These are phyloP conservation scores for Nothobranchius kuhntae DNA, from an alignment of 2,113 vertebrate genomes.

Conservation along the genomic window DNA sequence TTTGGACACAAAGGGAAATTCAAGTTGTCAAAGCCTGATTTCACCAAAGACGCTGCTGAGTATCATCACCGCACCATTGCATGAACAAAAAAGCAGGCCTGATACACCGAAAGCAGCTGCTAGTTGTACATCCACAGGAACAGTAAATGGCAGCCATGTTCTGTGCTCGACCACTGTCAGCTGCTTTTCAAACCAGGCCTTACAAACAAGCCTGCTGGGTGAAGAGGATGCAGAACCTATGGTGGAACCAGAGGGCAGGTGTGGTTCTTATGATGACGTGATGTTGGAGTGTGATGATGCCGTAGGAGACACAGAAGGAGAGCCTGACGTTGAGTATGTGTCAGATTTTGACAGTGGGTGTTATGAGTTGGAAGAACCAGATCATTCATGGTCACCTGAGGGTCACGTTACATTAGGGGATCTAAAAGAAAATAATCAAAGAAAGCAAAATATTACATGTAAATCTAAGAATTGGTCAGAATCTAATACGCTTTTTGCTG, in stretches of 20 bases:
- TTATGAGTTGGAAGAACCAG: slow-evolving; percentile 10
- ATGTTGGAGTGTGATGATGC: slow-evolving; percentile 46
- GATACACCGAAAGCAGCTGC: not conserved
- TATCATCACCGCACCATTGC: slow-evolving; percentile 7
- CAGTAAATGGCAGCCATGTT: slow-evolving; percentile 59
- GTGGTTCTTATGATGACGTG: slow-evolving; percentile 72
- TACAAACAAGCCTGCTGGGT: slow-evolving; percentile 67
- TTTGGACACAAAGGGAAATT: not conserved
- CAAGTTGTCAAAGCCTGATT: slow-evolving; percentile 48
- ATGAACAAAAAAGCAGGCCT: slow-evolving; percentile 4
- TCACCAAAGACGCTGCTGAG: slow-evolving; percentile 64
- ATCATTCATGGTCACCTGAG: not conserved
- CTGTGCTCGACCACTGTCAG: slow-evolving; percentile 84
- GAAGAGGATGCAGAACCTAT: slow-evolving; percentile 73
- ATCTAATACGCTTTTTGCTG: slow-evolving; percentile 12
- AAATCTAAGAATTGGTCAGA: not conserved
- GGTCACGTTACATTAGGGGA: not conserved
- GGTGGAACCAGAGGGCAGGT: slow-evolving; percentile 74
- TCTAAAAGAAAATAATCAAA: not conserved
- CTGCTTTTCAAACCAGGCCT: slow-evolving; percentile 64
- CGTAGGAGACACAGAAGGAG: not conserved
- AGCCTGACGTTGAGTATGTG: slow-evolving; percentile 3
- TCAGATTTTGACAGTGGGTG: slow-evolving; percentile 23
- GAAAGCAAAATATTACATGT: not conserved
- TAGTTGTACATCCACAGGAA: slow-evolving; percentile 8